Evolutionary conservation across 2,888 invertebrate genomes (phyloP).

Genomic region (Metalampra italica): DNA sequence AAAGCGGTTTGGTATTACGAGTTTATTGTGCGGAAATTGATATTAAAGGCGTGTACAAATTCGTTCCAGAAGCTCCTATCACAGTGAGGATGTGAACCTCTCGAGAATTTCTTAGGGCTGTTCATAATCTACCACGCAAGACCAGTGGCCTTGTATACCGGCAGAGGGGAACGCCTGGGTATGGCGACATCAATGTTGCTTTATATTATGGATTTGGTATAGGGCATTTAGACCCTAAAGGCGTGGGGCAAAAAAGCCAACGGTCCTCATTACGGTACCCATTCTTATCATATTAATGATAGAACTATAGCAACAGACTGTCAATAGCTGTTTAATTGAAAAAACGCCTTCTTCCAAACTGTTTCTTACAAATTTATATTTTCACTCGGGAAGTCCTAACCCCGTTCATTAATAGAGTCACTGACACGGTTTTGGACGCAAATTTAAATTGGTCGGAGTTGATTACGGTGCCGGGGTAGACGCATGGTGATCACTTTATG

Average conservation of each 20-base stretch:
- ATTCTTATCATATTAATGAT: not conserved
- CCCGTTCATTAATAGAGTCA: not conserved
- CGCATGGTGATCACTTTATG: slow-evolving; percentile 26
- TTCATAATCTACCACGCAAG: too few relatives aligned
- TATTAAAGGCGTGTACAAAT: too few relatives aligned
- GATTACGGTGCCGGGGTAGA: slow-evolving; percentile 17
- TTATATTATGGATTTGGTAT: too few relatives aligned
- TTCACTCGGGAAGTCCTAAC: slow-evolving; percentile 1
- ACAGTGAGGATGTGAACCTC: too few relatives aligned
- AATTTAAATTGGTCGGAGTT: not conserved
- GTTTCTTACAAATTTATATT: slow-evolving; percentile 3
- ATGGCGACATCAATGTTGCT: too few relatives aligned
- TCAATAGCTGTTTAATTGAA: slow-evolving; percentile 21
- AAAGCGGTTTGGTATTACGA: too few relatives aligned
- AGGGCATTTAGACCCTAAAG: too few relatives aligned
- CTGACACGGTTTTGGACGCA: not conserved
- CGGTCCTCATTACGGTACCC: not conserved
- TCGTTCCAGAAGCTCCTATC: too few relatives aligned
- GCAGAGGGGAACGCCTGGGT: too few relatives aligned
- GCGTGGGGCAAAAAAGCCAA: not conserved
- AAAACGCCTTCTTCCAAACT: slow-evolving; percentile 11
- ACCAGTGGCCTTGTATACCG: too few relatives aligned
- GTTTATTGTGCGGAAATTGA: too few relatives aligned
- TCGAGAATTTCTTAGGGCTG: too few relatives aligned
- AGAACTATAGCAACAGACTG: slow-evolving; percentile 17